Evolutionary conservation across 2,888 invertebrate species (phyloP), one percentile per base, ranked within the genome.

Genomic region (Tanaodytes sp.): DNA sequence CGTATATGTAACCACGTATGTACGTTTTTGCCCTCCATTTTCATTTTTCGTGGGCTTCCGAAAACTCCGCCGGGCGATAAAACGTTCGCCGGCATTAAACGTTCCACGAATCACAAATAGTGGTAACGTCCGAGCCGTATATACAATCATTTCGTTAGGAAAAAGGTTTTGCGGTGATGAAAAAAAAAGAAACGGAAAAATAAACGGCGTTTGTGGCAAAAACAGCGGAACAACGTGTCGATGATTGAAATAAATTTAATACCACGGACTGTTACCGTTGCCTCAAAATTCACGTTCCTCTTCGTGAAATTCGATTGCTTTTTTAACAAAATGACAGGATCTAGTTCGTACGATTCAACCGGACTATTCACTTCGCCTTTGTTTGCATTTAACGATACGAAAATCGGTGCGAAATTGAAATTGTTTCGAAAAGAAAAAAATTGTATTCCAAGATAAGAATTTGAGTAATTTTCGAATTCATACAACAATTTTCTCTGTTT

Each of bases 11-110:
- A 48, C 49, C 37, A 42, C 36, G 48, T 39, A 45, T 51, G 52
- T 43, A 49, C 58, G 58, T 66, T 73, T 67, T 71, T 55, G 59
- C 72, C 69, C 72, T 71, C 69, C 71, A 72, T 72, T 73, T 74
- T 66, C 70, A 73, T 70, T 72, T 72, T 69, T 66, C 66, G 66
- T 52, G 52, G 61, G 43, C 57, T 63, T 55, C 52, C 42, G 48
- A 61, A 65, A 73, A 72, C 64, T 70, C 70, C 68, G 70, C 70
- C 58, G 40, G 45, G 12, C 65, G 65, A 67, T 67, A 62, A 68
- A 71, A 72, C 54, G 62, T 58, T 57, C 57, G 49, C 48, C 61
- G 48, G 55, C 52, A 68, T 69, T 72, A 66, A 69, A 69, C 54
- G 52, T 63, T 63, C 52, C 46, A 43, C 66, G 58, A 65, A 72